phyloP scores from a whole-genome alignment of 2,797 vertebrate species.

The Microctenopoma steveboyesi region DNA sequence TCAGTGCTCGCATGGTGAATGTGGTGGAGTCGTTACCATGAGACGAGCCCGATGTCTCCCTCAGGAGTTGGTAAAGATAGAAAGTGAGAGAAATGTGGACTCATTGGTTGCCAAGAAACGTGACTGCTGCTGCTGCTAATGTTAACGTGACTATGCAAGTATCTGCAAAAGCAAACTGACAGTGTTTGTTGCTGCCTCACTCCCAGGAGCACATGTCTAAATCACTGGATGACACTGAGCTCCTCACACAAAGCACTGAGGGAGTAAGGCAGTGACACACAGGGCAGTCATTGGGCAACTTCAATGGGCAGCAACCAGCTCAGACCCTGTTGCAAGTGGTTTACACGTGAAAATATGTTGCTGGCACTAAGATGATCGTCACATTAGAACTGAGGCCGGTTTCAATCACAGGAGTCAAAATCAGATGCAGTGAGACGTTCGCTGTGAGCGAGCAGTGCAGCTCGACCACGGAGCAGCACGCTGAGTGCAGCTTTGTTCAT shows the following conservation, averaged over 20 bases:
- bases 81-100: background rate
- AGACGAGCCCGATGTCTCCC: background rate
- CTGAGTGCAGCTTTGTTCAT: background rate
- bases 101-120: background rate
- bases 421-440: constrained; percentile 15
- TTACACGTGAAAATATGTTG: constrained; percentile 4
- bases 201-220: too few species aligned
- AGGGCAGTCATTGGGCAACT: constrained; percentile 34
- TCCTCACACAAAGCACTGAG: background rate
- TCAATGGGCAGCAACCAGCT: background rate
- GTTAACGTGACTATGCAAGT: too few species aligned
- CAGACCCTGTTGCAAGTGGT: constrained; percentile 4
- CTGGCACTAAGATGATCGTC: background rate
- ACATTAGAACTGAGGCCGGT: background rate
- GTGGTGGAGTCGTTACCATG: background rate
- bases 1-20: background rate
- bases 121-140: too few species aligned
- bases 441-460: constrained; percentile 3
- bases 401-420: background rate
- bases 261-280: constrained; percentile 21
- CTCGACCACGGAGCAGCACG: background rate
- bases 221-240: too few species aligned
- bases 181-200: too few species aligned
- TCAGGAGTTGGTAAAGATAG: background rate
- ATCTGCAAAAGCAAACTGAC: too few species aligned